Percentiles rank a stretch among this genome's conserved stretches.
phyloP scores from a whole-genome alignment of 92 coral and sea anemone genomes.

The Palythoa grandiflora region DNA sequence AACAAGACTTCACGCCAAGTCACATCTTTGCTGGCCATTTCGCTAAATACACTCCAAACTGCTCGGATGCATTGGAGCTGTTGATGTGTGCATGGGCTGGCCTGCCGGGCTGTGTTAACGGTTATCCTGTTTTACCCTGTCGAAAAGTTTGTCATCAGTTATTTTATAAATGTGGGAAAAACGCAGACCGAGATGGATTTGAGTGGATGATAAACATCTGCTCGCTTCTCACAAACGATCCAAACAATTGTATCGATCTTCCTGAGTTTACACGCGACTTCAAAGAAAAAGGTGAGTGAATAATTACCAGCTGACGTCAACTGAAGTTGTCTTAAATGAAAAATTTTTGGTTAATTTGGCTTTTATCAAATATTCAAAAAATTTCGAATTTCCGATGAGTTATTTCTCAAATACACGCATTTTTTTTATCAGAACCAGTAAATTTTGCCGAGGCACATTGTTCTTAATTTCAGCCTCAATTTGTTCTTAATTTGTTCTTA shows the following conservation, averaged over 20 bases:
- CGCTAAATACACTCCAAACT: not conserved
- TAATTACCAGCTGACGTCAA: too few relatives aligned
- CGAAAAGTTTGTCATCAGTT: slow-evolving; percentile 32
- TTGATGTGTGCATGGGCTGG: slow-evolving; percentile 19
- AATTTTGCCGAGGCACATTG: too few relatives aligned
- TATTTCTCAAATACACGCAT: too few relatives aligned
- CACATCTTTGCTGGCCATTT: not conserved
- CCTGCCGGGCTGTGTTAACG: slow-evolving; percentile 27
- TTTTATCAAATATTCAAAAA: not conserved
- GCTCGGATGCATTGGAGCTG: slow-evolving; percentile 33
- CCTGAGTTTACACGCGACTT: slow-evolving; percentile 39
- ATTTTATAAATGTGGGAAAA: slow-evolving; percentile 20
- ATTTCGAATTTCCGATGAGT: not conserved
- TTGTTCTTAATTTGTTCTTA: too few relatives aligned
- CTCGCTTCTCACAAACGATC: slow-evolving; percentile 4
- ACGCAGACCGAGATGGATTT: not conserved
- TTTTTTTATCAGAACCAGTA: too few relatives aligned
- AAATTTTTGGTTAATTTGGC: too few relatives aligned
- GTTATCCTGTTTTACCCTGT: slow-evolving; percentile 24
- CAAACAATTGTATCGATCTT: slow-evolving; percentile 22
- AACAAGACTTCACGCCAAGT: not conserved
- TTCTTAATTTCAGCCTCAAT: too few relatives aligned
- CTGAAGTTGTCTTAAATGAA: too few relatives aligned
- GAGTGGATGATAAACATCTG: slow-evolving; percentile 40
- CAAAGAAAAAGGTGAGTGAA: slow-evolving; percentile 28